Evolutionary conservation across 2,888 invertebrate genomes (phyloP), one percentile per base, ranked within the genome.

Genomic region (Lottia scabra): DNA sequence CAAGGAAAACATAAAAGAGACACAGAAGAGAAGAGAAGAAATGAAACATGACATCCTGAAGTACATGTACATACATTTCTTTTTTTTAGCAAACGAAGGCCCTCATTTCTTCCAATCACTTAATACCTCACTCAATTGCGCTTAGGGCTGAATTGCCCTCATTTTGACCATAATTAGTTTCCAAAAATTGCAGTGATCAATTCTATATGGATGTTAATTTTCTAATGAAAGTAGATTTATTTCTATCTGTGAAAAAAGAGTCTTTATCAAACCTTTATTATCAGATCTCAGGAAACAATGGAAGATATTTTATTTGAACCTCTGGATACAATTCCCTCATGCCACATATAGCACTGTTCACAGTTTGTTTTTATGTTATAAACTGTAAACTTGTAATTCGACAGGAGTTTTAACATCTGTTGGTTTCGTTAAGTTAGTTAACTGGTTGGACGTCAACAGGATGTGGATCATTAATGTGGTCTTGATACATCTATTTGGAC

Each of bases 111-210:
- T 15, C 15, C 12, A 16, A 3, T 48, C 67, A 56, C 12, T 67
- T 67, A 1, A 67, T 19, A 2, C 56, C 67, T 27, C 27, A 6
- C 46, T 30, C 48, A 26, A 48, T 48, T 23, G 48, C 30, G 16
- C 44, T 44, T 13, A 26, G 30, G 30, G 56, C 48, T 19, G 68
- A 45, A 27, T 67, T 56, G 23, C 67, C 56, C 27, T 45, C 46
- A 67, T 48, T 67, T 48, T 67, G 67, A 26, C 48, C 56, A 48
- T 67, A 38, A 48, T 48, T 67, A 1, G 67, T 67, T 67, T 67
- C 30, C 5, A 67, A 67, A 48, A 46, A 67, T 30, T 56, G 27
- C n/a, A 48, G 46, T 45, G 44, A 56, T 27, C 27, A 16, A 6
- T 67, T 23, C 15, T 15, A 67, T n/a, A n/a, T 46, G 67, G n/a